Conservation (phyloP, 2,888 invertebrate species). For the Trimorus sp. region DNA sequence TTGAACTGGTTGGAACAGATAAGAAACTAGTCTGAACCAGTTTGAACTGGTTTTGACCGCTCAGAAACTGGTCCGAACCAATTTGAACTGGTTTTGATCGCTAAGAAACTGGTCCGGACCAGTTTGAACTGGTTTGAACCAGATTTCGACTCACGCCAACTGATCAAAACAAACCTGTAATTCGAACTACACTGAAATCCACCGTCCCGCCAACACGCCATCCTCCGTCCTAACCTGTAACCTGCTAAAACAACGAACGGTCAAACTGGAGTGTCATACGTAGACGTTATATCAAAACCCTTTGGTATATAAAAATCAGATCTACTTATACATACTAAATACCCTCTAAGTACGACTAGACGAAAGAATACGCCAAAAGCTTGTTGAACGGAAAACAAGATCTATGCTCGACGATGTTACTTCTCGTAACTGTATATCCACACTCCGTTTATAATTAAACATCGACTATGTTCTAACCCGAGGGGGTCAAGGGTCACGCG, state of each 20-base stretch:
- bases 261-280: constrained; percentile 34
- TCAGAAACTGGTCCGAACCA: no score
- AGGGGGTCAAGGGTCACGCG: constrained; percentile 48
- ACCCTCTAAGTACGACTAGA: constrained; percentile 72
- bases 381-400: constrained; percentile 60
- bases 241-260: constrained; percentile 3
- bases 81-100: no score
- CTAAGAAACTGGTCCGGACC: no score
- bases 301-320: constrained; percentile 71
- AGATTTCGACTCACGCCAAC: no score
- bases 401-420: constrained; percentile 44
- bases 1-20: no score
- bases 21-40: no score
- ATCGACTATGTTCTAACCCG: constrained; percentile 71
- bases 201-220: no score
- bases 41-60: no score
- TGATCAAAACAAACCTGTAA: no score
- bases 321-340: constrained; percentile 66
- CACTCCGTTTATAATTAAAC: constrained; percentile 64
- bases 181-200: no score
- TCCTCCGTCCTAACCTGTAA: no score
- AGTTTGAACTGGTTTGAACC: no score
- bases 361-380: constrained; percentile 69
- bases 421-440: constrained; percentile 61
- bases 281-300: constrained; percentile 64